Evolutionary conservation across 2,888 invertebrate genomes (phyloP).

Genomic region (Incurvaria masculella): DNA sequence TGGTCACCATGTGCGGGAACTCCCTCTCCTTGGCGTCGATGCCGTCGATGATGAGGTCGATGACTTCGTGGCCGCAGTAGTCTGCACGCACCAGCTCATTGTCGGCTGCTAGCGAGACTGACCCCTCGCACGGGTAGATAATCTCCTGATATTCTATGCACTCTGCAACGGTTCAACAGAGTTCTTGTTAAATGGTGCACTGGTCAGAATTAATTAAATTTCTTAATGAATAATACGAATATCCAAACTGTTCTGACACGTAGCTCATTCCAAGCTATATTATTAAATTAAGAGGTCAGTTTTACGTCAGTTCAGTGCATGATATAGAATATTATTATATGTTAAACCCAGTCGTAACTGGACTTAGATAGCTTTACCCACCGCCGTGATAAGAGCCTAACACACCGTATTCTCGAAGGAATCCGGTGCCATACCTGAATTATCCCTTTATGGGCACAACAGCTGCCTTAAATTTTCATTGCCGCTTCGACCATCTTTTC

Average conservation of each 20-base stretch:
- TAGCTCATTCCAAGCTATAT: background rate
- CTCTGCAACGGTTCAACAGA: slow-evolving; percentile 20
- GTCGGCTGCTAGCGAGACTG: slow-evolving; percentile 18
- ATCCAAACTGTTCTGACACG: background rate
- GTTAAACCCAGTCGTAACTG: too few species aligned
- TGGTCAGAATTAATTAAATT: too few species aligned
- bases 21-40: slow-evolving; percentile 21
- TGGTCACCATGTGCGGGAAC: slow-evolving; percentile 31
- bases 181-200: too few species aligned
- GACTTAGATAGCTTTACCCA: too few species aligned
- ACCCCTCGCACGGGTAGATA: slow-evolving; percentile 26
- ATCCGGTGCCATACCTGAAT: too few species aligned
- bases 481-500: too few species aligned
- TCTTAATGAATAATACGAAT: background rate
- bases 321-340: too few species aligned
- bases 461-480: too few species aligned
- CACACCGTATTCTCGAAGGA: too few species aligned
- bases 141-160: slow-evolving; percentile 32
- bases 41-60: slow-evolving; percentile 27
- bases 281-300: background rate
- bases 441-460: too few species aligned
- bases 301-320: too few species aligned
- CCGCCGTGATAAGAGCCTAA: too few species aligned
- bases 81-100: slow-evolving; percentile 19
- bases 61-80: slow-evolving; percentile 25